These are phyloP conservation scores for Probaryconus sp. DNA, from an alignment of 1,140 invertebrate species.

Conservation along the genomic window DNA sequence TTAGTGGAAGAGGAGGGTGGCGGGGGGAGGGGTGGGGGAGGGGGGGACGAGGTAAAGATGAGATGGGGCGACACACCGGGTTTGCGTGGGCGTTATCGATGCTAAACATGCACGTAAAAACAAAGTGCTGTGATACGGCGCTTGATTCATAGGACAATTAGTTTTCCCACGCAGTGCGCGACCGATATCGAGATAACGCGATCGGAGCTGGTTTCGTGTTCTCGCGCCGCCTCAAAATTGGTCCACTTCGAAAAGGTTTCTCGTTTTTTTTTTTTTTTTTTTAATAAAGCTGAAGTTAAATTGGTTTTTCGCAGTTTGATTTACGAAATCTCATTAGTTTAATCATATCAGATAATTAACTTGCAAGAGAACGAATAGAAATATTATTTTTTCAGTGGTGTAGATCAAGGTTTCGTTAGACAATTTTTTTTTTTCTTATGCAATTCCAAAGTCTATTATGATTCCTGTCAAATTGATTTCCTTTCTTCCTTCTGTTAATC, in stretches of 20 bases:
- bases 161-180: slow-evolving; percentile 56
- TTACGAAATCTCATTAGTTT: slow-evolving; percentile 18
- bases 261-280: slow-evolving; percentile 1
- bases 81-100: slow-evolving; percentile 72
- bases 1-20: slow-evolving; percentile 24
- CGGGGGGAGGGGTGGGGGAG: slow-evolving; percentile 15
- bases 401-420: too few relatives aligned
- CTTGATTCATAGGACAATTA: slow-evolving; percentile 77
- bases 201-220: slow-evolving; percentile 11
- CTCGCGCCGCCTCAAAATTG: slow-evolving; percentile 8
- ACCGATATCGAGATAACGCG: slow-evolving; percentile 32
- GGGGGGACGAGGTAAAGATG: too few relatives aligned
- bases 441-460: too few relatives aligned
- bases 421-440: too few relatives aligned
- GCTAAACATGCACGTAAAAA: slow-evolving; percentile 74
- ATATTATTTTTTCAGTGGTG: too few relatives aligned
- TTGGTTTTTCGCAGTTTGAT: slow-evolving; percentile 18
- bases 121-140: slow-evolving; percentile 63
- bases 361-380: slow-evolving; percentile 9
- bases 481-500: too few relatives aligned
- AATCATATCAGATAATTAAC: slow-evolving; percentile 24
- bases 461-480: too few relatives aligned
- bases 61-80: too few relatives aligned
- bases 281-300: slow-evolving; percentile 32
- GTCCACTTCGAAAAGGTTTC: neutral